phyloP scores from a whole-genome alignment of 2,113 vertebrate species.

The Cygnus atratus region DNA sequence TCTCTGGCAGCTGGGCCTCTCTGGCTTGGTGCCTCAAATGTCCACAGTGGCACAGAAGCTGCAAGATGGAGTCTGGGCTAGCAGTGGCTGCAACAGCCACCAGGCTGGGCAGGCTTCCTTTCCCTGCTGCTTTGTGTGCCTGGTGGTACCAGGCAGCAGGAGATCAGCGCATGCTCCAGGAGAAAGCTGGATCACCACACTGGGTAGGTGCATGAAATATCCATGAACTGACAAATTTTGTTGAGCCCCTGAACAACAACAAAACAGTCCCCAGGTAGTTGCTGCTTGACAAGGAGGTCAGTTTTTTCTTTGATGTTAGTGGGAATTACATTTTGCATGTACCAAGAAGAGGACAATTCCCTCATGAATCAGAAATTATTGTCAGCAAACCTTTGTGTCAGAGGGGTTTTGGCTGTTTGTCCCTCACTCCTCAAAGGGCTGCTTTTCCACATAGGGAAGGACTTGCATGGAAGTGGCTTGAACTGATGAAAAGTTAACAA shows the following conservation, averaged over 20 bases:
- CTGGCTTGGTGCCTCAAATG: not conserved
- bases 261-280: not conserved
- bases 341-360: not conserved
- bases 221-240: not conserved
- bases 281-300: not conserved
- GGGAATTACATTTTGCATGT: not conserved
- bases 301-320: not conserved
- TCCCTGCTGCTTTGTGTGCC: not conserved
- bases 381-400: not conserved
- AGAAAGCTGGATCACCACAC: not conserved
- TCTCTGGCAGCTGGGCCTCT: not conserved
- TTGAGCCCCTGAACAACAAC: not conserved
- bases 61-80: not conserved
- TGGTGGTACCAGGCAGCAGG: not conserved
- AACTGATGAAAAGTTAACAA: not conserved
- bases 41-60: fast-evolving
- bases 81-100: fast-evolving
- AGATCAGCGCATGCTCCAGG: not conserved
- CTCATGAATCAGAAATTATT: not conserved
- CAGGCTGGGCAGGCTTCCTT: not conserved
- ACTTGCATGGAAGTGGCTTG: not conserved
- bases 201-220: not conserved
- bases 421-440: not conserved
- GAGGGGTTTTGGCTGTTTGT: not conserved
- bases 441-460: not conserved